Percentiles rank a stretch among this genome's conserved stretches.
Evolutionary conservation across 2,113 vertebrate genomes (phyloP).

Genomic region (Montifringilla adamsi): DNA sequence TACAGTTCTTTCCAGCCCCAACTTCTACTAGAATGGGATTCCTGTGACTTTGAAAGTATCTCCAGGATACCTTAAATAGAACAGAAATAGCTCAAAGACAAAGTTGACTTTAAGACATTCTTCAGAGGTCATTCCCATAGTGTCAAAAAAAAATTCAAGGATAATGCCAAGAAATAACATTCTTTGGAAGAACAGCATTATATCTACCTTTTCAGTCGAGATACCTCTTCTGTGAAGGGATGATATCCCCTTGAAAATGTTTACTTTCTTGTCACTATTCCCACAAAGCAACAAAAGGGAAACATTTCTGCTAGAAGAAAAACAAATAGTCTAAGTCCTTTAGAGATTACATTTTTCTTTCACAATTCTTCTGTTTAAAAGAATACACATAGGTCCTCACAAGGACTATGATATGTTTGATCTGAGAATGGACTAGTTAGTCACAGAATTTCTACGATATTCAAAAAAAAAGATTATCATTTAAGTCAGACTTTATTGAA

Average conservation of each 20-base stretch:
- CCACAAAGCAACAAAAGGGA: neutral
- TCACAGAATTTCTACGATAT: neutral
- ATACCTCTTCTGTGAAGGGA: neutral
- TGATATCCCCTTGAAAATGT: neutral
- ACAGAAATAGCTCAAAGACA: neutral
- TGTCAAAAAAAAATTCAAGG: neutral
- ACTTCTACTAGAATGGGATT: neutral
- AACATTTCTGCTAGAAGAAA: neutral
- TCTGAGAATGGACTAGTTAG: neutral
- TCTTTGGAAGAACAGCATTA: neutral
- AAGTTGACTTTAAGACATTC: neutral
- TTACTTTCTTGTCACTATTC: neutral
- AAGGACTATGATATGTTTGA: neutral
- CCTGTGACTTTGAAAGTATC: neutral
- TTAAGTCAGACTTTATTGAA: neutral
- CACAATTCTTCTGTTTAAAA: neutral
- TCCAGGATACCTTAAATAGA: neutral
- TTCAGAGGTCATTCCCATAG: slow-evolving; percentile 2
- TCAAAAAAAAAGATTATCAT: neutral
- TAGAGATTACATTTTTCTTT: neutral
- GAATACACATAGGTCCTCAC: neutral
- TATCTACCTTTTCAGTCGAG: neutral
- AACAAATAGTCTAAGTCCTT: neutral
- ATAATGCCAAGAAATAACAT: neutral
- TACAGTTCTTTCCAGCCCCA: neutral